phyloP scores from a whole-genome alignment of 2,113 vertebrate genomes.

The Mesitornis unicolor region DNA sequence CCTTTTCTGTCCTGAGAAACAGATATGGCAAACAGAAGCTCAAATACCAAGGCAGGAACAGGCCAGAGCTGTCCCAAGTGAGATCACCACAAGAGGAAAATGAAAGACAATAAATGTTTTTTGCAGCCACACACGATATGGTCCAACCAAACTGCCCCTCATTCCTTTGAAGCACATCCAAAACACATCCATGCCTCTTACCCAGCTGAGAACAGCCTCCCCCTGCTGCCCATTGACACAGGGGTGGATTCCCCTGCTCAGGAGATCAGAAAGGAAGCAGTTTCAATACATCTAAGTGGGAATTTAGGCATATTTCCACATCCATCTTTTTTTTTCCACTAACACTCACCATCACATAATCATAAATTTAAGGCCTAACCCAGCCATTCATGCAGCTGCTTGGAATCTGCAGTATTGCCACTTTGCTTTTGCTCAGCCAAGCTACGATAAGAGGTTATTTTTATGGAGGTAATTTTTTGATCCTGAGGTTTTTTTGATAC shows the following conservation, averaged over 20 bases:
- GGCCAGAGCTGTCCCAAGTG: neutral
- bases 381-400: neutral
- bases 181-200: neutral
- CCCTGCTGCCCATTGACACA: neutral
- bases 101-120: neutral
- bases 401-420: neutral
- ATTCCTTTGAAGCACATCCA: neutral
- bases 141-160: neutral
- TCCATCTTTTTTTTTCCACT: neutral
- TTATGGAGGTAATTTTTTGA: neutral
- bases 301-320: neutral
- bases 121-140: neutral
- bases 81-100: neutral
- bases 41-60: neutral
- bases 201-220: neutral
- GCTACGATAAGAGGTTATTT: neutral
- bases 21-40: neutral
- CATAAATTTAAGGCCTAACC: neutral
- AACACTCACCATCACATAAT: neutral
- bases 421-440: neutral
- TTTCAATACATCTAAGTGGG: neutral
- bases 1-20: neutral
- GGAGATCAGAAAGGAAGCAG: neutral
- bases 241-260: neutral
- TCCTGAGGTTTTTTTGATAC: neutral